Evolutionary conservation across 2,113 vertebrate species (phyloP).

Genomic region (Fregata magnificens): DNA sequence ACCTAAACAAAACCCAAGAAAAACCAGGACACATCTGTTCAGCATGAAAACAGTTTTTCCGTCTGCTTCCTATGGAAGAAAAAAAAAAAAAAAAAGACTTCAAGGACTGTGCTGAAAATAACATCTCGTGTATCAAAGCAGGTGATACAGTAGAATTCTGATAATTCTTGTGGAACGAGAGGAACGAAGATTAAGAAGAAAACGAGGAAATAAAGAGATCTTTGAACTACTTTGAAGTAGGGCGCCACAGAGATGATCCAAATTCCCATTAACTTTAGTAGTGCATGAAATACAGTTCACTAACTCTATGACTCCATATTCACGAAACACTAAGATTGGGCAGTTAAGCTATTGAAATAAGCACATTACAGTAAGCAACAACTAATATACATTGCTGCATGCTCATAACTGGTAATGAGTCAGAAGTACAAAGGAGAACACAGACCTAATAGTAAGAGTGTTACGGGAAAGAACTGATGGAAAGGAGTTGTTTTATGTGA

Average conservation of each 20-base stretch:
- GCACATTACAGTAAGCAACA: neutral
- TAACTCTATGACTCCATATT: neutral
- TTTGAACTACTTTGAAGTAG: neutral
- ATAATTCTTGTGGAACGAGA: slow-evolving; percentile 27
- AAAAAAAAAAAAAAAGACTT: neutral
- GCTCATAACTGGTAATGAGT: neutral
- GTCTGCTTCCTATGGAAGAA: neutral
- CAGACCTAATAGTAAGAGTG: neutral
- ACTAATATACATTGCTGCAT: neutral
- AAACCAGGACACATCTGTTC: slow-evolving; percentile 18
- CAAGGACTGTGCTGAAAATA: slow-evolving; percentile 6
- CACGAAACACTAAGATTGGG: neutral
- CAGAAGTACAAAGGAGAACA: neutral
- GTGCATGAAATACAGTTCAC: neutral
- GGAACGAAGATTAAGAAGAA: neutral
- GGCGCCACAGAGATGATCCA: neutral
- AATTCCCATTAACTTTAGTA: neutral
- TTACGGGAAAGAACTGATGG: neutral
- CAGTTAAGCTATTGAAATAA: neutral
- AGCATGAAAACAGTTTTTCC: neutral
- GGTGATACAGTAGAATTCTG: neutral
- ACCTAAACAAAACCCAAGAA: neutral
- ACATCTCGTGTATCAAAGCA: slow-evolving; percentile 25
- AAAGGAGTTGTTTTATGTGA: neutral
- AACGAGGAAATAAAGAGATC: slow-evolving; percentile 1